Percentiles rank a stretch among this genome's conserved stretches.
These are phyloP conservation scores for Apostichopus californicus DNA, from an alignment of 35 echinoderm and acorn worm species.

Conservation along the genomic window DNA sequence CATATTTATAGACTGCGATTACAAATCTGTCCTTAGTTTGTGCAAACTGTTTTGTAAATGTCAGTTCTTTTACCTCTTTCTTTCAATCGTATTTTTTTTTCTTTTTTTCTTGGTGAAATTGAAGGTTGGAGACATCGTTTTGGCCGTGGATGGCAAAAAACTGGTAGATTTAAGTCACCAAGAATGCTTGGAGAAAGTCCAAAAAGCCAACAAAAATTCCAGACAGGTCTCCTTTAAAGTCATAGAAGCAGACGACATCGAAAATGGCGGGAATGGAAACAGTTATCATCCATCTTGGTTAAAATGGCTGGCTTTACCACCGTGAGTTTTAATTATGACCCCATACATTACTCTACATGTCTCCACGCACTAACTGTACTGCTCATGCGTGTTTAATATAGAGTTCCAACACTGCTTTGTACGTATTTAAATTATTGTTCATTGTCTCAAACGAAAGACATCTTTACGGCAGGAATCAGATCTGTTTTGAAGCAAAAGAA, in stretches of 20 bases:
- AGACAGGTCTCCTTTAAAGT: conserved; percentile 17
- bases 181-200: not conserved
- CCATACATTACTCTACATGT: too few species aligned
- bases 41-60: too few species aligned
- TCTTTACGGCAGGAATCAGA: too few species aligned
- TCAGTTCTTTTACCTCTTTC: too few species aligned
- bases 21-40: too few species aligned
- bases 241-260: conserved; percentile 34
- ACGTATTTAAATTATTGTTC: too few species aligned
- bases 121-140: not conserved
- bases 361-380: too few species aligned
- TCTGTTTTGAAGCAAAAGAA: too few species aligned
- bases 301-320: conserved; percentile 28
- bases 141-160: conserved; percentile 22
- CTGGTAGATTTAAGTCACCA: not conserved
- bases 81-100: not conserved
- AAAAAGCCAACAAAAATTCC: conserved; percentile 14
- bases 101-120: not conserved
- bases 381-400: too few species aligned
- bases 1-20: too few species aligned
- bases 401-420: too few species aligned
- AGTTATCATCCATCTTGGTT: conserved; percentile 24
- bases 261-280: not conserved
- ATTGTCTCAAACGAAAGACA: too few species aligned
- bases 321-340: not conserved